Conservation (phyloP, 2,113 vertebrate species). For the Camarhynchus parvulus region DNA sequence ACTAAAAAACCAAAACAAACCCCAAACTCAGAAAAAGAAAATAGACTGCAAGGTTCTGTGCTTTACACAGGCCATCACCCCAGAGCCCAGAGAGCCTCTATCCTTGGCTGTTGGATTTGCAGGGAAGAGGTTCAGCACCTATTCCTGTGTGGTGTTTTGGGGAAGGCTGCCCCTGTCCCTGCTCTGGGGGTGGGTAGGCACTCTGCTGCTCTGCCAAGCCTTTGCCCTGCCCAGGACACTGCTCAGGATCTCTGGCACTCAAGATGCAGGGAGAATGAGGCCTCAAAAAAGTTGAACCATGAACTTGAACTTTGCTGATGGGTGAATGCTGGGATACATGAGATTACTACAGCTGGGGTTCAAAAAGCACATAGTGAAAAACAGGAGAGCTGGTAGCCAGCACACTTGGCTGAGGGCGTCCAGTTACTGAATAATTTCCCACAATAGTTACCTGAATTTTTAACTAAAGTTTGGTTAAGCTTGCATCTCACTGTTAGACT, state of each 20-base stretch:
- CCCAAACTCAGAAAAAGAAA: not conserved
- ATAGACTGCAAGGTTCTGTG: not conserved
- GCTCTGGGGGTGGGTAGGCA: no score
- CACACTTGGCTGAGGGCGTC: not conserved
- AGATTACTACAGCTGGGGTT: not conserved
- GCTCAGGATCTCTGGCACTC: not conserved
- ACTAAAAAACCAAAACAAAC: fast-evolving
- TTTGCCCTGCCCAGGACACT: not conserved
- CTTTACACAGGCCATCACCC: not conserved
- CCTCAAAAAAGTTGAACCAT: not conserved
- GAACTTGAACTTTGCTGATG: not conserved
- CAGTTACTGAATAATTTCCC: not conserved
- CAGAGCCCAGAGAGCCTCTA: not conserved
- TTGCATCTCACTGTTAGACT: not conserved
- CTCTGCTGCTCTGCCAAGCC: not conserved
- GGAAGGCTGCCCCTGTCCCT: not conserved
- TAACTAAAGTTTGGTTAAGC: not conserved
- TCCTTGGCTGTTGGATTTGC: not conserved
- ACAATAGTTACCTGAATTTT: not conserved
- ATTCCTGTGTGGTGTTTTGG: not conserved
- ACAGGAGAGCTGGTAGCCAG: not conserved
- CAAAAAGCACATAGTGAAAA: not conserved
- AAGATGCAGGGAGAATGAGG: not conserved
- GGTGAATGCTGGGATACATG: not conserved
- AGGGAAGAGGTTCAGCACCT: not conserved